Conservation (phyloP, 53 echinoderm and acorn worm species). For the Echinarachnius parma region DNA sequence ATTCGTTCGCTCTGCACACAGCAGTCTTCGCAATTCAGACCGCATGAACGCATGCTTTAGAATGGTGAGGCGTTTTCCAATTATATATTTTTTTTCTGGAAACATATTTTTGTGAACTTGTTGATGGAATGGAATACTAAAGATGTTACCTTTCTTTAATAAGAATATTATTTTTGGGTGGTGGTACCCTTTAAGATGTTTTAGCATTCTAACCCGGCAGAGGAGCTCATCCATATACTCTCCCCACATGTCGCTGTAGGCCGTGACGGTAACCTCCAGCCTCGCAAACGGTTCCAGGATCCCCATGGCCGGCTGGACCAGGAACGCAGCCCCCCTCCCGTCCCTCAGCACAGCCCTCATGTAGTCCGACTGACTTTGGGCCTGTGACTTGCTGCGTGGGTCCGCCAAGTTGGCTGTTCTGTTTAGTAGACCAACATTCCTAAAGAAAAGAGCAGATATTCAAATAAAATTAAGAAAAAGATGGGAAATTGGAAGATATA, state of each 20-base stretch:
- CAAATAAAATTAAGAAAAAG: too few relatives aligned
- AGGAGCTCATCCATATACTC: slow-evolving; percentile 72
- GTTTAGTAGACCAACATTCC: slow-evolving; percentile 64
- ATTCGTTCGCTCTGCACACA: too few relatives aligned
- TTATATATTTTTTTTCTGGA: too few relatives aligned
- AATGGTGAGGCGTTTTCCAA: too few relatives aligned
- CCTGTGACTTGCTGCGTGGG: slow-evolving; percentile 77
- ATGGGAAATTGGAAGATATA: too few relatives aligned
- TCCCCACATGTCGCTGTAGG: slow-evolving; percentile 96
- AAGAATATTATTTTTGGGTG: too few relatives aligned
- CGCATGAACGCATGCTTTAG: too few relatives aligned
- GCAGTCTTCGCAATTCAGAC: too few relatives aligned
- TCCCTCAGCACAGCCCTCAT: slow-evolving; percentile 84
- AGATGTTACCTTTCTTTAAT: too few relatives aligned
- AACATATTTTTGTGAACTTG: too few relatives aligned
- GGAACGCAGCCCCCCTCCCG: slow-evolving; percentile 75
- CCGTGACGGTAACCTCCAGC: slow-evolving; percentile 72
- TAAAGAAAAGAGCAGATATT: slow-evolving; percentile 22
- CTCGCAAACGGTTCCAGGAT: slow-evolving; percentile 72
- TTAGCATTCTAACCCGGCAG: slow-evolving; percentile 77
- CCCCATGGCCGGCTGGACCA: slow-evolving; percentile 76
- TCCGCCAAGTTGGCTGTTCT: slow-evolving; percentile 92
- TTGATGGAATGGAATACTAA: too few relatives aligned
- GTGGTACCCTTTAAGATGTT: too few relatives aligned
- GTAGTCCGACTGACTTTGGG: slow-evolving; percentile 71